Evolutionary conservation across 2,888 invertebrate genomes (phyloP).

Genomic region (Melinaea marsaeus): DNA sequence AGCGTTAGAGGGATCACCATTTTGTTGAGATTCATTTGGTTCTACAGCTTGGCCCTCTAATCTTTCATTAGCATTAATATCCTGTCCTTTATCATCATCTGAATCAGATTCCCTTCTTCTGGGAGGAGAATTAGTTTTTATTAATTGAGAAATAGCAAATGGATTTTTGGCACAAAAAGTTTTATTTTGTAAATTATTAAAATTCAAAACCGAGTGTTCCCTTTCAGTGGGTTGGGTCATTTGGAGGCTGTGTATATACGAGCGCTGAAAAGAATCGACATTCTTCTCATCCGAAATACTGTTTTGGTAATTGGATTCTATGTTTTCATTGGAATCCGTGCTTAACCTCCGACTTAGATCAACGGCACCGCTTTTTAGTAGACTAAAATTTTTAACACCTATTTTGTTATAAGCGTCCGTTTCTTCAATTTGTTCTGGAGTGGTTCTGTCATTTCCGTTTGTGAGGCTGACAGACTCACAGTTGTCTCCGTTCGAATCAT

Average conservation of each 20-base stretch:
- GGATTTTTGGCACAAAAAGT: constrained; percentile 77
- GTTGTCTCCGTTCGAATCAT: constrained; percentile 67
- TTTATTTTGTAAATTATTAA: constrained; percentile 73
- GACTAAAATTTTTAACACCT: constrained; percentile 72
- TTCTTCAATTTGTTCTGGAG: constrained; percentile 55
- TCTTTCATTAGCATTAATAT: constrained; percentile 71
- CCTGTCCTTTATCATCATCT: constrained; percentile 71
- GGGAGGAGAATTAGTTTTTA: constrained; percentile 74
- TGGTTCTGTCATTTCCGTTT: constrained; percentile 65
- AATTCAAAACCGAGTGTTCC: constrained; percentile 67
- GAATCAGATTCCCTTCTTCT: constrained; percentile 74
- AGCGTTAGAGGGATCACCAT: constrained; percentile 67
- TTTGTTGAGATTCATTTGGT: constrained; percentile 55
- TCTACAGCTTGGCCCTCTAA: constrained; percentile 60
- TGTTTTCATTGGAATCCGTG: constrained; percentile 74
- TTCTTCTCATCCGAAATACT: constrained; percentile 67
- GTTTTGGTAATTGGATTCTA: constrained; percentile 71
- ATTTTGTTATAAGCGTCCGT: constrained; percentile 65
- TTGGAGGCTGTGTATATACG: constrained; percentile 73
- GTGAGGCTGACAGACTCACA: constrained; percentile 56
- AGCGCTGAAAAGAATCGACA: constrained; percentile 69
- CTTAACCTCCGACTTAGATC: constrained; percentile 72
- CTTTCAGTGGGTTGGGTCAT: constrained; percentile 58
- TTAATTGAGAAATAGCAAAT: constrained; percentile 76
- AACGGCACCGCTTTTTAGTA: constrained; percentile 71